Conservation (phyloP, 2,113 vertebrate species). For the Sorex fumeus region DNA sequence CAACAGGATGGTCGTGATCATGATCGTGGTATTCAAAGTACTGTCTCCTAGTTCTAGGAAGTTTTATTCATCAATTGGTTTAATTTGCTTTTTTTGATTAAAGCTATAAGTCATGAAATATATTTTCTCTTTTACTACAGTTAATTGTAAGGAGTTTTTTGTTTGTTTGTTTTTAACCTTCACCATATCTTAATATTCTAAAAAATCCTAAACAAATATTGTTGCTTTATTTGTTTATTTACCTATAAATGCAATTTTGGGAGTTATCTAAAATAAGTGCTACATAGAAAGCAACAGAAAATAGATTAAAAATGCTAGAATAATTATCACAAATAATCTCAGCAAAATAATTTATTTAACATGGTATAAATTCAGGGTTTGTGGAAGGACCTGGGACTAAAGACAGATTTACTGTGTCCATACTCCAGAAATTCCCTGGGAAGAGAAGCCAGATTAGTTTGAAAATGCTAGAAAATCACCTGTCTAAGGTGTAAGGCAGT, state of each 20-base stretch:
- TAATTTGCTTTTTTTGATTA: constrained; percentile 58
- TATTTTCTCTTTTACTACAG: constrained; percentile 16
- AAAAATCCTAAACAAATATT: background rate
- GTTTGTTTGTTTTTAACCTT: background rate
- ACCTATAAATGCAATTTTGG: background rate
- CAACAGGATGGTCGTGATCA: too few relatives aligned
- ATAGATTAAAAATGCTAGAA: background rate
- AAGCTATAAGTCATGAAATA: constrained; percentile 31
- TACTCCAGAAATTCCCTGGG: background rate
- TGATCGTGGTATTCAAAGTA: too few relatives aligned
- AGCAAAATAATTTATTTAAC: background rate
- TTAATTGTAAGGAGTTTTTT: background rate
- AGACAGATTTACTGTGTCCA: background rate
- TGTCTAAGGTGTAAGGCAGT: background rate
- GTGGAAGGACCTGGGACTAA: background rate
- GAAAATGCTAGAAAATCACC: background rate
- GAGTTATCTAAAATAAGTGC: background rate
- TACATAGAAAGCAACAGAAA: background rate
- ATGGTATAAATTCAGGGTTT: background rate
- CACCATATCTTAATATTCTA: background rate
- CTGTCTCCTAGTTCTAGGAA: background rate
- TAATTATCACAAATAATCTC: constrained; percentile 18
- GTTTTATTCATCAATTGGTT: constrained; percentile 20
- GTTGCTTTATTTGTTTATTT: background rate
- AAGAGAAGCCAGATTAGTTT: background rate